Conservation (phyloP, 2,797 vertebrate species). For the Pseudochromis fuscus region DNA sequence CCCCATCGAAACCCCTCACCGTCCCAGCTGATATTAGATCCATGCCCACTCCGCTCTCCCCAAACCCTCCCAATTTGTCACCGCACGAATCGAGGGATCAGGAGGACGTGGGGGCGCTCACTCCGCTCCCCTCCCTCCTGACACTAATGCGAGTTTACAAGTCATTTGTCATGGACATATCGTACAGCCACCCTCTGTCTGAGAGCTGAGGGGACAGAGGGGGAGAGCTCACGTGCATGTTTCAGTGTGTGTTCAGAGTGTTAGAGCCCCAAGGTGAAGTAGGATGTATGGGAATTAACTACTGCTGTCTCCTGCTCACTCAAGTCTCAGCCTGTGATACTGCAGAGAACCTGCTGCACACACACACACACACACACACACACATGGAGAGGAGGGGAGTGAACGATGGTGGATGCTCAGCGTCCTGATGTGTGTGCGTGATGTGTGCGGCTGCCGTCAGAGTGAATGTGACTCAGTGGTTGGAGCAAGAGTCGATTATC, state of each 20-base stretch:
- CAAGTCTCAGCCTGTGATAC: not conserved
- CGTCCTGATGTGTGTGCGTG: not conserved
- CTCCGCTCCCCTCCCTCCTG: conserved; percentile 50
- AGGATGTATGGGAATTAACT: not conserved
- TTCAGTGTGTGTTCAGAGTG: not conserved
- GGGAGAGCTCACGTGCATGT: not conserved
- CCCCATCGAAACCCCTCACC: conserved; percentile 6
- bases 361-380: not conserved
- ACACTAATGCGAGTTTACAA: conserved; percentile 79
- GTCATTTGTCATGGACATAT: conserved; percentile 75
- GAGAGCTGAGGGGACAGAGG: conserved; percentile 51
- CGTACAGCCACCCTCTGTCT: conserved; percentile 35
- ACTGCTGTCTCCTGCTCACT: not conserved
- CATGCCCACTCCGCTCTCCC: conserved; percentile 26
- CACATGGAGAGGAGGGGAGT: not conserved
- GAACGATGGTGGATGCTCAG: not conserved
- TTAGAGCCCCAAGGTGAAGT: not conserved
- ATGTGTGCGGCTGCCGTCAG: conserved; percentile 5
- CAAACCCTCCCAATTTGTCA: conserved; percentile 70
- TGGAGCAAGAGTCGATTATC: not conserved
- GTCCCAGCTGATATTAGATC: conserved; percentile 56
- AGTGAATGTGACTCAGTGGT: conserved; percentile 7
- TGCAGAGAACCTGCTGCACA: not conserved
- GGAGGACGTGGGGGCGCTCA: conserved; percentile 52
- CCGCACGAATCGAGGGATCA: conserved; percentile 57